Percentiles rank a stretch among this genome's conserved stretches.
Evolutionary conservation across 2,888 invertebrate genomes (phyloP).

Genomic region (Phasia obesa): DNA sequence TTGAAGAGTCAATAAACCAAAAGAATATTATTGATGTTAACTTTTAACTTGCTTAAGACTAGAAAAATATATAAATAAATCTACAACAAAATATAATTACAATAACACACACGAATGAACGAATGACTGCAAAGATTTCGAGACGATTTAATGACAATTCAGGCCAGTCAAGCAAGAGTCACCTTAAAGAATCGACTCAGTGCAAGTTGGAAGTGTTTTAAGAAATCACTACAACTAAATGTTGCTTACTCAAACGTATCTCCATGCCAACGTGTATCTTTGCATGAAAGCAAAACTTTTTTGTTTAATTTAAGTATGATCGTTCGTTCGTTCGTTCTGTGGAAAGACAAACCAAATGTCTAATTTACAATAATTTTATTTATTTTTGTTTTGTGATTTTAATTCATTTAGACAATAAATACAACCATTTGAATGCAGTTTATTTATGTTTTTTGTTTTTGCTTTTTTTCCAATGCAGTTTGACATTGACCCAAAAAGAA

Average conservation of each 20-base stretch:
- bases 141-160: background rate
- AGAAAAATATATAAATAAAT: conserved; percentile 6
- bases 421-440: conserved; percentile 21
- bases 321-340: background rate
- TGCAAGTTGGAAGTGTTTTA: background rate
- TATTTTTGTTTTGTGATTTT: conserved; percentile 52
- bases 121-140: conserved; percentile 6
- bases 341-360: conserved; percentile 30
- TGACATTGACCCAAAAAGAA: conserved; percentile 70
- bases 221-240: background rate
- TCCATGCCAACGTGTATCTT: conserved; percentile 3
- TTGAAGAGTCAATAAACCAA: conserved; percentile 62
- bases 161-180: background rate
- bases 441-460: conserved; percentile 18
- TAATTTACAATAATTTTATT: conserved; percentile 33
- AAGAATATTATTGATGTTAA: background rate
- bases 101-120: conserved; percentile 13
- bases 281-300: conserved; percentile 5
- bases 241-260: background rate
- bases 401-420: conserved; percentile 64
- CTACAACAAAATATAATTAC: background rate
- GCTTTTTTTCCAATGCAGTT: conserved; percentile 51
- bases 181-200: background rate
- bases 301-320: background rate
- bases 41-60: background rate